A percentile compares a stretch with the other conserved stretches of the same genome.
Evolutionary conservation across 2,888 invertebrate genomes (phyloP).

Genomic region (Scaptomyza flava): DNA sequence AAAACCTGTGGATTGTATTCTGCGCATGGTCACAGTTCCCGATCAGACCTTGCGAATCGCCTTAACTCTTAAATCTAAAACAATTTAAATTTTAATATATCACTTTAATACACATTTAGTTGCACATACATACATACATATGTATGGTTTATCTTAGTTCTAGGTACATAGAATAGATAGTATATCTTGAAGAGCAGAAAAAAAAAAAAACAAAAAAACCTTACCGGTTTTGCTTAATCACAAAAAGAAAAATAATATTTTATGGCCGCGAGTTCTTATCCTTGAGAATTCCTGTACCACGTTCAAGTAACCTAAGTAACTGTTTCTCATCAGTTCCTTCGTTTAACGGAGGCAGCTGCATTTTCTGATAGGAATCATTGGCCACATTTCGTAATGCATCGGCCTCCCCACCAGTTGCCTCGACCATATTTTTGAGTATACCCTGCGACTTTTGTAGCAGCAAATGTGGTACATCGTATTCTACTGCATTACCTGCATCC

Average conservation of each 20-base stretch:
- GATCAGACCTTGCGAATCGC: conserved; percentile 73
- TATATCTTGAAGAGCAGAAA: conserved; percentile 19
- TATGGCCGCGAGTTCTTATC: conserved; percentile 30
- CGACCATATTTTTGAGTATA: conserved; percentile 88
- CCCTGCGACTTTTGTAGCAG: conserved; percentile 87
- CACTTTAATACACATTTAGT: neutral
- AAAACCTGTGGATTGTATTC: conserved; percentile 85
- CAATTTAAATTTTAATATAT: neutral
- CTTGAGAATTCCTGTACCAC: conserved; percentile 35
- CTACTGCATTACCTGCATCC: conserved; percentile 91
- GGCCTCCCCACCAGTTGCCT: conserved; percentile 86
- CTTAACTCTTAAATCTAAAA: conserved; percentile 23
- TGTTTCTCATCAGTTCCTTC: conserved; percentile 19
- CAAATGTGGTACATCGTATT: conserved; percentile 89
- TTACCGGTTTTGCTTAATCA: too few species aligned
- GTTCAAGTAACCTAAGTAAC: conserved; percentile 34
- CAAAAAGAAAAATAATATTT: conserved; percentile 7
- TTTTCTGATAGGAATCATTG: conserved; percentile 75
- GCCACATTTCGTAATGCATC: conserved; percentile 84
- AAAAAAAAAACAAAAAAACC: conserved; percentile 4
- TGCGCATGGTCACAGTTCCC: conserved; percentile 88
- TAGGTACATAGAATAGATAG: conserved; percentile 13
- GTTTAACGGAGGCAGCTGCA: conserved; percentile 10
- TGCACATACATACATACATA: too few species aligned
- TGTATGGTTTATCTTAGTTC: neutral